Base-by-base conservation (phyloP, 2,113 vertebrate species). In the Furnarius figulus region DNA sequence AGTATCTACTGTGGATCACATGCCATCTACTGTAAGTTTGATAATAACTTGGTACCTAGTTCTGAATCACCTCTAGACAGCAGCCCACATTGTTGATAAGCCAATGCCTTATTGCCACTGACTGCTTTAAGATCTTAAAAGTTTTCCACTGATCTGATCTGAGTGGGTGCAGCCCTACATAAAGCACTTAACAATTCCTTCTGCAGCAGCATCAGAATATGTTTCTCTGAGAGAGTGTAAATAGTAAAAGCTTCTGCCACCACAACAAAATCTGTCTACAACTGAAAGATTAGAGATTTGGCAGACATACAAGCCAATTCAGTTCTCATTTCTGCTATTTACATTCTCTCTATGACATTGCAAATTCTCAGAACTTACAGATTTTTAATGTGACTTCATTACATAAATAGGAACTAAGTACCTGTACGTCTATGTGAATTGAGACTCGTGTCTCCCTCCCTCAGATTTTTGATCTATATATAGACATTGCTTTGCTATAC, bases 91-190 rank as follows among this genome's bases (percentile, higher is more conserved):
- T 50, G 42, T 19, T 59, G 76, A 22, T 31, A 85, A 74, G 22
- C 14, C 33, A 5, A n/a, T 44, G n/a, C 3, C 21, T 44, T 70
- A 39, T 24, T 70, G 25, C 7, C 27, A 68, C 33, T 22, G 62
- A 79, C 40, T 84, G 12, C 50, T 83, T 73, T 31, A 86, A 86
- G 28, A 21, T 90, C 49, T 73, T 56, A 40, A 49, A 94, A 74
- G 35, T 30, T 55, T 61, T 13, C 49, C 31, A 22, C 30, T 68
- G 21, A 24, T 74, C 25, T 22, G 10, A 84, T 62, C 3, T 40
- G 30, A 79, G 49, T 20, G 13, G 53, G 37, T 39, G 33, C 19
- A 81, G 24, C 2, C 1, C 33, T 37, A 14, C 3, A 10, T 31
- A 31, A 35, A 90, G 39, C 31, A 56, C 37, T 55, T 83, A 63